Evolutionary conservation across 1,140 invertebrate species (phyloP).

Genomic region (Zaprionus inermis): DNA sequence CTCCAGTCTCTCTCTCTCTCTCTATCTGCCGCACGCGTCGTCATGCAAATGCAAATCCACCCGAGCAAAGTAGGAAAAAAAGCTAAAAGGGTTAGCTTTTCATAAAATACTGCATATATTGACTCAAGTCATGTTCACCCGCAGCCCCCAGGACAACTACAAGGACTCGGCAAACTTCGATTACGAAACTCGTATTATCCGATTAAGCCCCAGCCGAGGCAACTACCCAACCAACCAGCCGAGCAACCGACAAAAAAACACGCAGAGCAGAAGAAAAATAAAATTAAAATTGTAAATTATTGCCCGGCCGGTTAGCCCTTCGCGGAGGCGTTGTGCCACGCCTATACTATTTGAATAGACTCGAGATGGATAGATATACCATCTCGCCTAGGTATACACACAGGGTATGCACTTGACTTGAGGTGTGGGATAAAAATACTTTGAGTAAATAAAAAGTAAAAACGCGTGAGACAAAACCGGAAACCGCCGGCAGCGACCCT

Average conservation of each 20-base stretch:
- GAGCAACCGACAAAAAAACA: neutral
- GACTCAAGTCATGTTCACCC: constrained; percentile 79
- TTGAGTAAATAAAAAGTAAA: constrained; percentile 50
- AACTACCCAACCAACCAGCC: constrained; percentile 1
- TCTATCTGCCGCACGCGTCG: constrained; percentile 19
- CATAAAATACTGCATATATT: constrained; percentile 77
- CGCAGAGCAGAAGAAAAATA: constrained; percentile 9
- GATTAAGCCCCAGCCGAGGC: constrained; percentile 57
- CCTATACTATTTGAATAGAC: constrained; percentile 37
- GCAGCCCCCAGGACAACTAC: constrained; percentile 31
- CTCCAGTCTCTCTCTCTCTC: neutral
- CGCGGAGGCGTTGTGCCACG: constrained; percentile 27
- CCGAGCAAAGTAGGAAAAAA: constrained; percentile 17
- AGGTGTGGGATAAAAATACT: constrained; percentile 37
- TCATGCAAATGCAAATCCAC: constrained; percentile 63
- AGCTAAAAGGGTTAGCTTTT: constrained; percentile 72
- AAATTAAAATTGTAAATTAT: constrained; percentile 79
- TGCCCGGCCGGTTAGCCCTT: constrained; percentile 33
- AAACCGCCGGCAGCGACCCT: constrained; percentile 55
- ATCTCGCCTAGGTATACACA: neutral
- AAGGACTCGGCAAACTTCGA: constrained; percentile 77
- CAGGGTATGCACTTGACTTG: neutral
- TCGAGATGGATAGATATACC: constrained; percentile 1
- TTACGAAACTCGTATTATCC: constrained; percentile 73
- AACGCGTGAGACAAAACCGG: constrained; percentile 58